Conservation (phyloP, 2,797 vertebrate genomes). For the Sebastes hubbsi region DNA sequence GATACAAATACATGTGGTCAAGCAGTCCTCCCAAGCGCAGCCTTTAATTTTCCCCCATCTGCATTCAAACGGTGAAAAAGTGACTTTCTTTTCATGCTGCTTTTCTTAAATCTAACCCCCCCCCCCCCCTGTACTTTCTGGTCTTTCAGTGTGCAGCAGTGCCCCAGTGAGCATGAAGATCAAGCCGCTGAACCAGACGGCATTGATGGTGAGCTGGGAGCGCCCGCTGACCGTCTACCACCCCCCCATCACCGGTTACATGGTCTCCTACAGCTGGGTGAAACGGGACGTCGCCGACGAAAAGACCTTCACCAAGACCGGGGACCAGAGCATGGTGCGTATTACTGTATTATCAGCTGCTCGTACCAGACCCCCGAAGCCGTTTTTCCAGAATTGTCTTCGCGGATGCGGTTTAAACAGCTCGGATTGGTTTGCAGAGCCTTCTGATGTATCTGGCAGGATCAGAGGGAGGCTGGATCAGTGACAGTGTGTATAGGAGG, state of each 20-base stretch:
- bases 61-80: neutral
- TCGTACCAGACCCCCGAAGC: neutral
- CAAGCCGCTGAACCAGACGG: slow-evolving; percentile 92
- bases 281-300: slow-evolving; percentile 89
- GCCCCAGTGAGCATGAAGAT: slow-evolving; percentile 96
- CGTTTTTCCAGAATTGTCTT: neutral
- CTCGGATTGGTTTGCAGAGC: slow-evolving; percentile 36
- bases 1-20: slow-evolving; percentile 43
- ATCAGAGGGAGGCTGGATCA: slow-evolving; percentile 55
- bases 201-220: slow-evolving; percentile 94
- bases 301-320: slow-evolving; percentile 94
- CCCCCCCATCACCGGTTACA: slow-evolving; percentile 94
- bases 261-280: slow-evolving; percentile 98
- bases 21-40: slow-evolving; percentile 18
- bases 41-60: slow-evolving; percentile 23
- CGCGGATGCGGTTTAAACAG: slow-evolving; percentile 14
- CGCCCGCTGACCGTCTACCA: slow-evolving; percentile 92
- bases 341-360: neutral
- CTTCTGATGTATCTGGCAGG: slow-evolving; percentile 46
- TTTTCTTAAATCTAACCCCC: neutral
- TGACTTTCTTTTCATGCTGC: neutral
- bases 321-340: slow-evolving; percentile 94
- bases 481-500: slow-evolving; percentile 49
- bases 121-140: neutral
- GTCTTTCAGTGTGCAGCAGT: slow-evolving; percentile 91